Conservation (phyloP, 2,888 invertebrate species). For the Yponomeuta evonymella region DNA sequence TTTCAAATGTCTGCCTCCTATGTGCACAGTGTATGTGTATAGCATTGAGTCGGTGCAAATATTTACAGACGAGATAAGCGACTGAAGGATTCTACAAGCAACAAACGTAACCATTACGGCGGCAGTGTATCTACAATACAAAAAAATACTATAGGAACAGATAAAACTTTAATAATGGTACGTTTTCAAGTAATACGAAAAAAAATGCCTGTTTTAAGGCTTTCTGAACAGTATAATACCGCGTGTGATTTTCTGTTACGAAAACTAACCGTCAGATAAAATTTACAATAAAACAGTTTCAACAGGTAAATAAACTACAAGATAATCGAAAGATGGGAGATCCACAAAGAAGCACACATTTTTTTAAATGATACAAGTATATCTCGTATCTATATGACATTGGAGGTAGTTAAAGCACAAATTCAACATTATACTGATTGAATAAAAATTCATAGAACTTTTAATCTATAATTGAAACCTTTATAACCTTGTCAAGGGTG, state of each 20-base stretch:
- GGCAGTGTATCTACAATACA: not conserved
- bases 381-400: too few relatives aligned
- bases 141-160: not conserved
- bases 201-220: too few relatives aligned
- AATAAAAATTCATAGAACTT: not conserved
- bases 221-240: too few relatives aligned
- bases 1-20: not conserved
- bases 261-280: too few relatives aligned
- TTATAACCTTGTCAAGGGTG: constrained; percentile 55
- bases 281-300: too few relatives aligned
- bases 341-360: too few relatives aligned
- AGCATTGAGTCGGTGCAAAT: not conserved
- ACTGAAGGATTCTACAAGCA: constrained; percentile 10
- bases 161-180: not conserved
- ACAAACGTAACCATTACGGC: not conserved
- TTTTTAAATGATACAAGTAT: too few relatives aligned
- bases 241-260: too few relatives aligned
- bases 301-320: too few relatives aligned
- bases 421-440: not conserved
- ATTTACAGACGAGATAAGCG: constrained; percentile 8
- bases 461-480: not conserved
- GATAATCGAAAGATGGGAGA: too few relatives aligned
- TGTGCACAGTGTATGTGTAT: not conserved
- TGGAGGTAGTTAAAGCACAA: not conserved
- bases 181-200: too few relatives aligned